Evolutionary conservation across 2,888 invertebrate genomes (phyloP), one percentile per base, ranked within the genome.

Genomic region (Saturnia japonica): DNA sequence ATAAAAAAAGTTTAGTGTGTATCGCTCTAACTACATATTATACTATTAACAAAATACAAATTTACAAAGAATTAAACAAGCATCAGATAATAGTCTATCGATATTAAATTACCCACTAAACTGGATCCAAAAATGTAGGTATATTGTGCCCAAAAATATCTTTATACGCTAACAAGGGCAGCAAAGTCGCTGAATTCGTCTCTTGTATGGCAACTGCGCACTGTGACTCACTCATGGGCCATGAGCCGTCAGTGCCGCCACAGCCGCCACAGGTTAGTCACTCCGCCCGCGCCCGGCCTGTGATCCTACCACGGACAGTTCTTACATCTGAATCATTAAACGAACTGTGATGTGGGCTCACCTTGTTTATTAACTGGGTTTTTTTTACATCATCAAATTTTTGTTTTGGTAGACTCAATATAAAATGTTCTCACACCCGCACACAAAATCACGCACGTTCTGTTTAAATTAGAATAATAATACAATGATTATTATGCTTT

Each of bases 161-260:
- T n/a, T 19, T 64, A 40, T 22, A 34, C 40, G 64, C 64, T 64
- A 64, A 64, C 64, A 64, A 64, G 7, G 64, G 16, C 64, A 64
- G 40, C 64, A n/a, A 11, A 34, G 40, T n/a, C 40, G 40, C 16
- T n/a, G 64, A 40, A 64, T 64, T 40, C 64, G 64, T 40, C n/a
- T 64, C 40, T 40, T 16, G 64, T 40, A 40, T n/a, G 64, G 40
- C 16, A 19, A 34, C 28, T 34, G 34, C 28, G 16, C 62, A 19
- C 22, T 1, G 34, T 40, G 64, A 40, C 9, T 64, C 40, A 64
- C 12, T 19, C 45, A 34, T 34, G 34, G 6, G 57, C 57, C 64
- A n/a, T n/a, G n/a, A n/a, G n/a, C n/a, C n/a, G n/a, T n/a, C n/a
- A n/a, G n/a, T n/a, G n/a, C n/a, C n/a, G n/a, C n/a, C n/a, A n/a